Evolutionary conservation across 2,888 invertebrate genomes (phyloP).

Genomic region (Synanthedon tipuliformis): DNA sequence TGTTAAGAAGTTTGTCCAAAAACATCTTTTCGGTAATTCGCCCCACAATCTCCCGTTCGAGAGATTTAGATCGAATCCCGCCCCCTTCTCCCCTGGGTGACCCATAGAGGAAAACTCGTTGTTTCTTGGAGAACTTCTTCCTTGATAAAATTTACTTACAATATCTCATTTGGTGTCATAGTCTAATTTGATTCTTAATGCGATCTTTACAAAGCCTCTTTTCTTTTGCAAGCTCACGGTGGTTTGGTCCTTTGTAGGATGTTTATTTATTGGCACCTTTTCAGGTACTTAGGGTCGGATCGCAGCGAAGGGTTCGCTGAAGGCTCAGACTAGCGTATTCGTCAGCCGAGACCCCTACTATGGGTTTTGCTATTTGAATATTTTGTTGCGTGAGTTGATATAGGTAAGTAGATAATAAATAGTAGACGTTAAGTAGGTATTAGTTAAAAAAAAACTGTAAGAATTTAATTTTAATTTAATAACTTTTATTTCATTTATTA

Average conservation of each 20-base stretch:
- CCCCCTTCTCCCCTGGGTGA: slow-evolving; percentile 49
- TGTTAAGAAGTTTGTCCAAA: slow-evolving; percentile 26
- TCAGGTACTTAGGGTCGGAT: slow-evolving; percentile 60
- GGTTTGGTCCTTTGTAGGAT: slow-evolving; percentile 18
- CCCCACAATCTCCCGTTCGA: slow-evolving; percentile 51
- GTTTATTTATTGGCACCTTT: slow-evolving; percentile 59
- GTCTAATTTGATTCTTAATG: neutral
- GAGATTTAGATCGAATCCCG: slow-evolving; percentile 57
- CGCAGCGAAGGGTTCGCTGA: slow-evolving; percentile 36
- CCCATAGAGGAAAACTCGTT: slow-evolving; percentile 58
- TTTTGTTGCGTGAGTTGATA: neutral
- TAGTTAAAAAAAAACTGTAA: too few species aligned
- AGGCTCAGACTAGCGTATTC: slow-evolving; percentile 36
- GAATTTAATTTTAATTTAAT: too few species aligned
- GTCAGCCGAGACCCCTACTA: slow-evolving; percentile 32
- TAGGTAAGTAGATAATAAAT: too few species aligned
- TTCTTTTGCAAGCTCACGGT: slow-evolving; percentile 2
- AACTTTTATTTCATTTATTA: too few species aligned
- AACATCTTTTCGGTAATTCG: slow-evolving; percentile 58
- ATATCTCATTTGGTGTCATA: neutral
- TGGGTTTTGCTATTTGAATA: neutral
- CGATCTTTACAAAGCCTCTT: neutral
- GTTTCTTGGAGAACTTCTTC: slow-evolving; percentile 49
- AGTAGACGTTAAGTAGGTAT: too few species aligned
- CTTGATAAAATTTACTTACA: slow-evolving; percentile 2